A percentile compares a stretch with the other conserved stretches of the same genome.
Evolutionary conservation across 1,140 invertebrate genomes (phyloP).

Genomic region (Lethocerus indicus): DNA sequence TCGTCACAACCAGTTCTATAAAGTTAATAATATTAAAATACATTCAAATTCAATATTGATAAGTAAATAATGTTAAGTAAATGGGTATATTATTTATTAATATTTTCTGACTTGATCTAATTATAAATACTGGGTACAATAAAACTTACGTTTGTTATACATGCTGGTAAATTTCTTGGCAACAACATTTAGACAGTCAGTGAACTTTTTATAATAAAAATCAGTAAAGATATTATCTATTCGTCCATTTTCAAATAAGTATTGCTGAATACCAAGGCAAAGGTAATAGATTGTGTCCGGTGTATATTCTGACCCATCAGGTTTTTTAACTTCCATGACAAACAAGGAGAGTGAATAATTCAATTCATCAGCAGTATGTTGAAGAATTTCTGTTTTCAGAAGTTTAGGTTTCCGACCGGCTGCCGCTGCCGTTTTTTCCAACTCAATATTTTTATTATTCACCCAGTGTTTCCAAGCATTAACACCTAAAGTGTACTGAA

Average conservation of each 20-base stretch:
- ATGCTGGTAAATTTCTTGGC: slow-evolving; percentile 46
- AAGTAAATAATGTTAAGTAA: too few species aligned
- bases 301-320: slow-evolving; percentile 75
- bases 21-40: slow-evolving; percentile 15
- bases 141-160: slow-evolving; percentile 38
- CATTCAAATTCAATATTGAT: too few species aligned
- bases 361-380: slow-evolving; percentile 74
- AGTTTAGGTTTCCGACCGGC: slow-evolving; percentile 49
- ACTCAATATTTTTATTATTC: slow-evolving; percentile 59
- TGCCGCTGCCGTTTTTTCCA: too few species aligned
- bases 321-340: slow-evolving; percentile 76
- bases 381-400: slow-evolving; percentile 74
- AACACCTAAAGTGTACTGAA: slow-evolving; percentile 58
- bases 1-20: slow-evolving; percentile 69
- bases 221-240: slow-evolving; percentile 94
- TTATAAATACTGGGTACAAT: neutral
- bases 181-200: slow-evolving; percentile 74
- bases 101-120: too few species aligned
- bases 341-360: slow-evolving; percentile 81
- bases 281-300: slow-evolving; percentile 89
- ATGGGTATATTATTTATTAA: too few species aligned
- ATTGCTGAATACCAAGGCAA: slow-evolving; percentile 85
- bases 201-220: slow-evolving; percentile 80
- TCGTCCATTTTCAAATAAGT: slow-evolving; percentile 81
- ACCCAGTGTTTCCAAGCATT: slow-evolving; percentile 77